Evolutionary conservation across 2,888 invertebrate species (phyloP), one percentile per base, ranked within the genome.

Genomic region (Phasia obesa): DNA sequence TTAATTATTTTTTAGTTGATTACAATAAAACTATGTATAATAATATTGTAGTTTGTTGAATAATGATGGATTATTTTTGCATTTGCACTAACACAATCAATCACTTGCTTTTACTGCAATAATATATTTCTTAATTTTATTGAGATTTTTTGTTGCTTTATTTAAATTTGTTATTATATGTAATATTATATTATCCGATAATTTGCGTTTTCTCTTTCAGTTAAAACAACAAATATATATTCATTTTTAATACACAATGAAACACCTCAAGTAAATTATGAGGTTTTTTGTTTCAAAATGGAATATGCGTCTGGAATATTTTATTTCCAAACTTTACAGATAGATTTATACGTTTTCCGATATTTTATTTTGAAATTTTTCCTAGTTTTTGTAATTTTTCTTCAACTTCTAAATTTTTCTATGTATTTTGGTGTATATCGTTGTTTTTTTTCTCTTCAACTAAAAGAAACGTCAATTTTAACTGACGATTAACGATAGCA

Each of bases 201-300:
- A 60, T 53, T 65, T 76, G 59, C 76, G 65, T 81, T 81, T 80
- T 70, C 74, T 64, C 59, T 81, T 75, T 75, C 59, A 11, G 11
- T 51, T 49, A 19, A 15, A 11, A 13, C 4, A 17, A 23, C 31
- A 73, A 53, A 25, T 35, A 25, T 59, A 49, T 49, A 75, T 59
- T 60, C 13, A 49, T 38, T 65, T 60, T 4, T 35, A 53, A n/a
- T 62, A 15, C n/a, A 70, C 44, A 62, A 31, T 19, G 19, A 21
- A 44, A 19, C 19, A 38, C 4, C 7, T 38, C 21, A 64, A 44
- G 13, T 23, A 64, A 71, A 57, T 42, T 64, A 57, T 47, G 70
- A 64, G 2, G 11, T n/a, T n/a, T n/a, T n/a, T n/a, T n/a, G n/a
- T n/a, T n/a, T n/a, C n/a, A n/a, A n/a, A n/a, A n/a, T n/a, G n/a